Conservation (phyloP, 2,113 vertebrate genomes). For the Callaeas wilsoni region DNA sequence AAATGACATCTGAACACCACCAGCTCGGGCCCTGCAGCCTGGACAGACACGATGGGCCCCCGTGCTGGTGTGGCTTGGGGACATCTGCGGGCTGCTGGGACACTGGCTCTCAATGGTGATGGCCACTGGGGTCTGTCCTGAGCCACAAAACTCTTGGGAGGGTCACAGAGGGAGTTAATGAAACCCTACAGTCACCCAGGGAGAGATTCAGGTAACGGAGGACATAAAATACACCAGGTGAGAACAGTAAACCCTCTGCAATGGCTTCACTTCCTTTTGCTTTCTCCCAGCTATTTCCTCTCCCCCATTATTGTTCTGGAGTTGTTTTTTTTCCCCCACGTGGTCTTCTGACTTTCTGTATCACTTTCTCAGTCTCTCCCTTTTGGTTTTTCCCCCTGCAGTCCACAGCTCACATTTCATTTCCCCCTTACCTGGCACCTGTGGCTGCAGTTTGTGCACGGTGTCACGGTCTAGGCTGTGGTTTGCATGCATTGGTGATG, state of each 20-base stretch:
- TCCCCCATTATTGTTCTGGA: not conserved
- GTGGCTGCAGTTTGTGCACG: not conserved
- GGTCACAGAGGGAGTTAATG: not conserved
- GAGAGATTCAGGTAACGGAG: not conserved
- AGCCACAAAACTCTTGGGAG: not conserved
- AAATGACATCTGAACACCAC: fast-evolving
- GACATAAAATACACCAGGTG: not conserved
- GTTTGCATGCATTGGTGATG: fast-evolving
- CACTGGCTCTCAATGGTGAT: not conserved
- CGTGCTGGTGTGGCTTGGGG: not conserved
- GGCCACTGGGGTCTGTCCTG: not conserved
- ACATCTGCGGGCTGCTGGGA: not conserved
- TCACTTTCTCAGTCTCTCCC: not conserved
- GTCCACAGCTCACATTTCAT: fast-evolving
- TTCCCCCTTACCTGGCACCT: not conserved
- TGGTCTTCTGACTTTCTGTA: not conserved
- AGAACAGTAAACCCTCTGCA: not conserved
- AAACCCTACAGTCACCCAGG: not conserved
- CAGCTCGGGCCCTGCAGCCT: not conserved
- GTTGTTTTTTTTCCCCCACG: fast-evolving
- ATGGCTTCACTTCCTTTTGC: not conserved
- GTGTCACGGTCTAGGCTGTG: fast-evolving
- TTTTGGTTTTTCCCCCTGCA: not conserved
- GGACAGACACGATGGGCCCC: not conserved
- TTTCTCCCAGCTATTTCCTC: not conserved